Evolutionary conservation across 2,888 invertebrate genomes (phyloP).

Genomic region (Andrena chrysosceles): DNA sequence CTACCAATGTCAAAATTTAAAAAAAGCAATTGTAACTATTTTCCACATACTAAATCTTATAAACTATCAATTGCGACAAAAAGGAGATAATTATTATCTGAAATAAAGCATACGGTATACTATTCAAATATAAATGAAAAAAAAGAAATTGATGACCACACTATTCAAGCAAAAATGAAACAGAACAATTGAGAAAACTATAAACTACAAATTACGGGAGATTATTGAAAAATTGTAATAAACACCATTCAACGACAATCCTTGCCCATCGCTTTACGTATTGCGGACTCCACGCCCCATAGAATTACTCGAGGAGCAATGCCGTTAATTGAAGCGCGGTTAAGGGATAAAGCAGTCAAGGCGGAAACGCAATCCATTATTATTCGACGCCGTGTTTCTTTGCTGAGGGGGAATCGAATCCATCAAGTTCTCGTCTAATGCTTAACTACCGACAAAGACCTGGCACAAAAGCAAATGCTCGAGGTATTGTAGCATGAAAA

Average conservation of each 20-base stretch:
- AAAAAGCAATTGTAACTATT: not conserved
- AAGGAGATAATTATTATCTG: not conserved
- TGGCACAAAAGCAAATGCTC: conserved; percentile 13
- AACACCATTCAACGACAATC: too few relatives aligned
- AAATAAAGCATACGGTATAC: too few relatives aligned
- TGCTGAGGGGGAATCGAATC: conserved; percentile 6
- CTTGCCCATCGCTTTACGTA: too few relatives aligned
- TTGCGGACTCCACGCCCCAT: too few relatives aligned
- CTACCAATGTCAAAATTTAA: too few relatives aligned
- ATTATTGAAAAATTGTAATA: too few relatives aligned
- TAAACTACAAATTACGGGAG: too few relatives aligned
- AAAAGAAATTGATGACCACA: too few relatives aligned
- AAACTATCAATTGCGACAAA: not conserved
- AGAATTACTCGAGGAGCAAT: not conserved
- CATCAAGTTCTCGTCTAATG: conserved; percentile 28
- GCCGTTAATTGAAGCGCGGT: conserved; percentile 29
- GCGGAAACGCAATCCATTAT: conserved; percentile 15
- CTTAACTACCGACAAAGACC: not conserved
- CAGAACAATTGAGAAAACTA: too few relatives aligned
- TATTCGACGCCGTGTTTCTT: conserved; percentile 20
- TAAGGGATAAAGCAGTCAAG: not conserved
- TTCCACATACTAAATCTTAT: not conserved
- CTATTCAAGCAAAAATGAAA: too few relatives aligned
- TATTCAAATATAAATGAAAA: too few relatives aligned
- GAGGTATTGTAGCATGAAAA: conserved; percentile 16